Evolutionary conservation across 2,888 invertebrate genomes (phyloP), one percentile per base, ranked within the genome.

Genomic region (Linnaemya vulpina): DNA sequence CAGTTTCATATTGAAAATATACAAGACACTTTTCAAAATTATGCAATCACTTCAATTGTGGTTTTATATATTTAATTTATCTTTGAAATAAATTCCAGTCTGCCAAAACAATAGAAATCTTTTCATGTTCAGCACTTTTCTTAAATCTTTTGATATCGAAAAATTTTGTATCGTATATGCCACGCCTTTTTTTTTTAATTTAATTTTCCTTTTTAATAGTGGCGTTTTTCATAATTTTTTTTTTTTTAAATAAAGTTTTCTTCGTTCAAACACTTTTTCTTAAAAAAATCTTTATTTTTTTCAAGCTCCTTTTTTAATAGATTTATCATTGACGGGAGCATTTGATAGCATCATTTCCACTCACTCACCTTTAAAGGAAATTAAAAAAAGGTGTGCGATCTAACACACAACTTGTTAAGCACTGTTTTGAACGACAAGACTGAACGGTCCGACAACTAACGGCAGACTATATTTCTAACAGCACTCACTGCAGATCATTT

Each of bases 371-470:
- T 74, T 91, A 90, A 90, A 91, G 91, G 91, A 91, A 92, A 89
- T 90, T 71, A 40, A 90, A 71, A 71, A 91, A 90, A 90, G 90
- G 90, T 90, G 89, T 91, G 91, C 91, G 90, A 90, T 89, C 89
- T 90, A 90, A 90, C 91, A 91, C 92, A 90, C 91, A 89, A 90
- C 90, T 92, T 90, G 91, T 90, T 90, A 91, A 89, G 89, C 90
- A 90, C 90, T 91, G 89, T 89, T 91, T 90, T 90, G 90, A 91
- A 91, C 91, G 83, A 73, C 90, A 90, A 91, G 91, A 92, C 92
- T 92, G 92, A 92, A 91, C 92, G 91, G 91, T 91, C 92, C 93
- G 93, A 92, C 93, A 91, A 92, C 91, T 92, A 90, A 92, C 91
- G 92, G 92, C 92, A 92, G 93, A 93, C 93, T 93, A 91, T 92